phyloP scores from a whole-genome alignment of 2,797 vertebrate species.

The Spinus olivaceus region DNA sequence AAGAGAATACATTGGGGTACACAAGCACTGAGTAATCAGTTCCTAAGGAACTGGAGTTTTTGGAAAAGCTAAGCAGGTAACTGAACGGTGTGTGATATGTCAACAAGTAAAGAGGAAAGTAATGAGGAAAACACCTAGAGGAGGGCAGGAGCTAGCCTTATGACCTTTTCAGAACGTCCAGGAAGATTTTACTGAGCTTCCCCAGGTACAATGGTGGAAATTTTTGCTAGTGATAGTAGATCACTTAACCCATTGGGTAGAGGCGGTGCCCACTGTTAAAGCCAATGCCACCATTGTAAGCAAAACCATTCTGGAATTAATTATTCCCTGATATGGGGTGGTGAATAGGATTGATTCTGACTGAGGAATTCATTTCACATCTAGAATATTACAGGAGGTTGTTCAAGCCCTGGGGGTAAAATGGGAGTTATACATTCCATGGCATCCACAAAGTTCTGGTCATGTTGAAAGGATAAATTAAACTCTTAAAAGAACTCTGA shows the following conservation, averaged over 20 bases:
- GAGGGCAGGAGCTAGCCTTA: neutral
- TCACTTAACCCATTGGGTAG: neutral
- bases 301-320: neutral
- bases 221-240: neutral
- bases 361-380: neutral
- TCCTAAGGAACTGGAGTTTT: neutral
- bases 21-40: neutral
- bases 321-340: neutral
- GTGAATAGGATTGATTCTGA: neutral
- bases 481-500: neutral
- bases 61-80: neutral
- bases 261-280: neutral
- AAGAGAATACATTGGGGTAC: too few relatives aligned
- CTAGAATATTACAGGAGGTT: too few relatives aligned
- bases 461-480: neutral
- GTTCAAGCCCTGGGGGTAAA: neutral
- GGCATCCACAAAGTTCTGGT: neutral
- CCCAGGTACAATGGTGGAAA: neutral
- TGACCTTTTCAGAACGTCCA: neutral
- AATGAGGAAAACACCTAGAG: neutral
- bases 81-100: neutral
- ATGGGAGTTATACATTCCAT: neutral
- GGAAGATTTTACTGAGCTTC: neutral
- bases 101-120: neutral
- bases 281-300: neutral